Evolutionary conservation across 2,113 vertebrate species (phyloP), one percentile per base, ranked within the genome.

Genomic region (Trinectes maculatus): DNA sequence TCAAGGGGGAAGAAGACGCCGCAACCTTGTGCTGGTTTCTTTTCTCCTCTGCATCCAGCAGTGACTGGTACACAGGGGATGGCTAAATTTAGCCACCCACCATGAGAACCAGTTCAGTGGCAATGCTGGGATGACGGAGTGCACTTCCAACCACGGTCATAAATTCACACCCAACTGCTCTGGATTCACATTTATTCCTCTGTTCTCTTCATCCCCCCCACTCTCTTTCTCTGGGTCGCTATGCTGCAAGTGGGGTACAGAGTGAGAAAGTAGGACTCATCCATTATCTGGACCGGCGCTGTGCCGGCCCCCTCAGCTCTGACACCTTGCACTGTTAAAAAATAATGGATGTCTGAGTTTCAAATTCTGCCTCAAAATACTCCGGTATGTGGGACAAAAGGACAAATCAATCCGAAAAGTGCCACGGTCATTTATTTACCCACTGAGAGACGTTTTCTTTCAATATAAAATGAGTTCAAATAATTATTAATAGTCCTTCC

Each of bases 201-300:
- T 25, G 8, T 42, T 37, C 56, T 37, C 61, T 25, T 37, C 22
- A 16, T 22, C 37, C 37, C 37, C 42, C 42, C 48, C 80, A 13
- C 43, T 66, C 49, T 46, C 36, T 31, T 26, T 64, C 49, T 73
- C 72, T 77, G 48, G 81, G 62, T 77, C 78, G 81, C 77, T 90
- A 66, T 76, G 71, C 76, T 58, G 61, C 67, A 89, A 81, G 87
- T 80, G 84, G 85, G 85, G 80, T 77, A 71, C 83, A 60, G 77
- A 80, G 71, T 54, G 56, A 85, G 80, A 89, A 90, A 82, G 77
- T 91, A 87, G 87, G 87, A 69, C 87, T 89, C 85, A 85, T 87
- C 85, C 80, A 82, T 89, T 83, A 84, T 58, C 46, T 22, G 59
- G 43, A 59, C 60, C 67, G 22, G 78, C 4, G 55, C 40, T 11